Conservation (phyloP, 2,888 invertebrate species). For the Aquatica leii region DNA sequence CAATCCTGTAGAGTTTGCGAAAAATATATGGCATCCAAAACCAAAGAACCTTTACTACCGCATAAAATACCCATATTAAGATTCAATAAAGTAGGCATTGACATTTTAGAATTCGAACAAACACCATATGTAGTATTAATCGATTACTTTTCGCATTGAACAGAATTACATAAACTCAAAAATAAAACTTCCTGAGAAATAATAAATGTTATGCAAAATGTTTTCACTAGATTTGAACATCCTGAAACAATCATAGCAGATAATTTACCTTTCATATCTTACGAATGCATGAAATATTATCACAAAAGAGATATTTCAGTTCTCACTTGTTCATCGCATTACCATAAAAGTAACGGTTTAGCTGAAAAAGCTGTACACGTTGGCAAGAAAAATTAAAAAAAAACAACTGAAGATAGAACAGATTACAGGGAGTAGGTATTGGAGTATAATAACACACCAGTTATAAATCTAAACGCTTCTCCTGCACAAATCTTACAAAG, state of each 20-base stretch:
- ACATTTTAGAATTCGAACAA: slow-evolving; percentile 38
- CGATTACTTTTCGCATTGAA: slow-evolving; percentile 42
- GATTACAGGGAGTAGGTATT: slow-evolving; percentile 8
- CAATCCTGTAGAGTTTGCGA: too few species aligned
- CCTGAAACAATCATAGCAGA: slow-evolving; percentile 45
- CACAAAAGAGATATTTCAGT: slow-evolving; percentile 37
- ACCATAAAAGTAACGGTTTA: slow-evolving; percentile 37
- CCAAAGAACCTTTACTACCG: too few species aligned
- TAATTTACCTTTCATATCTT: slow-evolving; percentile 41
- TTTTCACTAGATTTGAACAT: slow-evolving; percentile 42
- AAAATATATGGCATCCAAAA: too few species aligned
- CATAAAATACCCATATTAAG: too few species aligned
- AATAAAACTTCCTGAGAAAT: slow-evolving; percentile 37
- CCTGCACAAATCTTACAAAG: slow-evolving; percentile 42
- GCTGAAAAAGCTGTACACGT: slow-evolving; percentile 36
- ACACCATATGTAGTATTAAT: slow-evolving; percentile 35
- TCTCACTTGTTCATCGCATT: slow-evolving; percentile 30
- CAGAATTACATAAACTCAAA: slow-evolving; percentile 28
- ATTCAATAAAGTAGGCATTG: slow-evolving; percentile 39
- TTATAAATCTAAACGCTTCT: slow-evolving; percentile 34
- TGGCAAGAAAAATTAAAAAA: slow-evolving; percentile 41
- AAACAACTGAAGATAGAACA: slow-evolving; percentile 30
- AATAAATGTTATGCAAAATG: slow-evolving; percentile 38
- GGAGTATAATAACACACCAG: slow-evolving; percentile 38
- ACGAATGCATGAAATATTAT: slow-evolving; percentile 30